These are phyloP conservation scores for Cepaea nemoralis DNA, from an alignment of 1,140 invertebrate genomes.

Conservation along the genomic window DNA sequence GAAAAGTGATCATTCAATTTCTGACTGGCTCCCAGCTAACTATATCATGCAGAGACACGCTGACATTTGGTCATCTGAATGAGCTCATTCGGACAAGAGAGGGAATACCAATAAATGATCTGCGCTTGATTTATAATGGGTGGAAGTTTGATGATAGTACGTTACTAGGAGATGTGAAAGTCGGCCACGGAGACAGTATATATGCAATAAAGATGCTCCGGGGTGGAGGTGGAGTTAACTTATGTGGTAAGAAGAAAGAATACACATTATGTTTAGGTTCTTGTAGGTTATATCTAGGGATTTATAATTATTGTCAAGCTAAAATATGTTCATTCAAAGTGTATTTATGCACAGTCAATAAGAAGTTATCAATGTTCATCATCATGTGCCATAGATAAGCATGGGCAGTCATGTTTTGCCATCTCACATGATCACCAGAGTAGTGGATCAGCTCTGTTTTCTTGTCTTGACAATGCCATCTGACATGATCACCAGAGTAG, in stretches of 20 bases:
- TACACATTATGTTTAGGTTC: neutral
- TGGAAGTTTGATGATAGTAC: slow-evolving; percentile 17
- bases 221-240: slow-evolving; percentile 20
- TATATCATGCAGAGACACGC: neutral
- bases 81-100: slow-evolving; percentile 16
- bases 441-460: too few relatives aligned
- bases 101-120: neutral
- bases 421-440: too few relatives aligned
- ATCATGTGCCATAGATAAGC: too few relatives aligned
- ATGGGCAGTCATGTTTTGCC: too few relatives aligned
- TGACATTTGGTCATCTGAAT: slow-evolving; percentile 36
- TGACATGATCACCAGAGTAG: too few relatives aligned
- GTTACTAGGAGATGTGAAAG: slow-evolving; percentile 9
- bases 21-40: slow-evolving; percentile 3
- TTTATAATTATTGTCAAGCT: too few relatives aligned
- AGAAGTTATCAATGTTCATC: too few relatives aligned
- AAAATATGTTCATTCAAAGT: too few relatives aligned
- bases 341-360: too few relatives aligned
- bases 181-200: neutral
- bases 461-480: too few relatives aligned
- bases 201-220: slow-evolving; percentile 23
- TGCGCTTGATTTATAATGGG: slow-evolving; percentile 27
- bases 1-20: slow-evolving; percentile 5
- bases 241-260: neutral
- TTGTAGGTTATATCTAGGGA: too few relatives aligned